Evolutionary conservation across 1,140 invertebrate genomes (phyloP).

Genomic region (Platorchestia sp.): DNA sequence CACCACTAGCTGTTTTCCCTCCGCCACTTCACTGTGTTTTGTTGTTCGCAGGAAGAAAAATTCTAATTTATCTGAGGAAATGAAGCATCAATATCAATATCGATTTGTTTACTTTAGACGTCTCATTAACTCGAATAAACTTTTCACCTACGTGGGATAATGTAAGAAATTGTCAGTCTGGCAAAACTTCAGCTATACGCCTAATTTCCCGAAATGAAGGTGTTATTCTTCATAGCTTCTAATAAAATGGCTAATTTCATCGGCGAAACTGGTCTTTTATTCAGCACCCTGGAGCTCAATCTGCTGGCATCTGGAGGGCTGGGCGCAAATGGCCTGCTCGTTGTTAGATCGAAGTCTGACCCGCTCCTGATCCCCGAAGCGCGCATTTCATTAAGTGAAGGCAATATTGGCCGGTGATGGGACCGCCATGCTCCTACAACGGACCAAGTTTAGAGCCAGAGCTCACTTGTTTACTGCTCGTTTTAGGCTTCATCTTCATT

Average conservation of each 20-base stretch:
- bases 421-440: background rate
- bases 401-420: background rate
- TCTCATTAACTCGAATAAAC: background rate
- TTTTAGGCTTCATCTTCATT: background rate
- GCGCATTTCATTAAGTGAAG: conserved; percentile 1
- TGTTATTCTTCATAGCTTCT: background rate
- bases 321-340: background rate
- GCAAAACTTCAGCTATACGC: background rate
- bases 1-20: too few relatives aligned
- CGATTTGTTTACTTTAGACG: background rate
- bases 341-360: background rate
- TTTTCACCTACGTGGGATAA: background rate
- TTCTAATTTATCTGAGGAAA: too few relatives aligned
- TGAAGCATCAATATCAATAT: background rate
- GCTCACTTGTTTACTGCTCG: background rate
- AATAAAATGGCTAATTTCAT: background rate
- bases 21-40: too few relatives aligned
- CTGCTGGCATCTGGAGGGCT: background rate
- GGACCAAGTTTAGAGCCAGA: background rate
- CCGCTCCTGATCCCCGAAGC: background rate
- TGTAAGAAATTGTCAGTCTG: background rate
- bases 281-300: background rate
- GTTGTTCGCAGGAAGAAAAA: too few relatives aligned
- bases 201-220: background rate
- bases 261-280: background rate